These are phyloP conservation scores for Bagarius yarrelli DNA, from an alignment of 2,113 vertebrate species.

Conservation along the genomic window DNA sequence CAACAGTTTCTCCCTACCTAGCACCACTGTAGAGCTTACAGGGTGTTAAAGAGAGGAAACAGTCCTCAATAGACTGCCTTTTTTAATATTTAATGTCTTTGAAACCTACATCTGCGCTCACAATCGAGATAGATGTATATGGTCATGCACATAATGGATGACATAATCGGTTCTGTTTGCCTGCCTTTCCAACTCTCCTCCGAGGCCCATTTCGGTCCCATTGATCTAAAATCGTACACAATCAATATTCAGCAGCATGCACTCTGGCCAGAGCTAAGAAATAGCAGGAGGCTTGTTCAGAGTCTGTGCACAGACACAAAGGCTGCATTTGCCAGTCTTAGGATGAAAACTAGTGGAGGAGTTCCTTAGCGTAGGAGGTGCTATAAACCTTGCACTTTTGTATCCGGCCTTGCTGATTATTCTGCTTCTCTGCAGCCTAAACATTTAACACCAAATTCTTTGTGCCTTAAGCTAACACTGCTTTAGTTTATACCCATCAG, in stretches of 20 bases:
- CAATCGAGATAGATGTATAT: slow-evolving; percentile 34
- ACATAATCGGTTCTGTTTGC: slow-evolving; percentile 64
- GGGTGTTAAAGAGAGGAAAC: slow-evolving; percentile 2
- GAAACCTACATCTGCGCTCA: slow-evolving; percentile 18
- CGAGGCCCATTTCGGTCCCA: slow-evolving; percentile 55
- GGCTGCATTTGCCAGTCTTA: slow-evolving; percentile 38
- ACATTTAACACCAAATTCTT: background rate
- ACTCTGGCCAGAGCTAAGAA: slow-evolving; percentile 41
- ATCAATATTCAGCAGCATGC: slow-evolving; percentile 60
- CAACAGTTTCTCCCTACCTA: slow-evolving; percentile 14
- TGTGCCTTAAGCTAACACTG: slow-evolving; percentile 9
- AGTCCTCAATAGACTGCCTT: slow-evolving; percentile 13
- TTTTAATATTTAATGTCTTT: slow-evolving; percentile 42
- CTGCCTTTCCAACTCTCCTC: slow-evolving; percentile 55
- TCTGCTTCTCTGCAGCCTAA: slow-evolving; percentile 10
- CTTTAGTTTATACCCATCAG: background rate
- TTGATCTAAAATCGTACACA: slow-evolving; percentile 62
- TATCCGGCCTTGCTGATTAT: slow-evolving; percentile 4
- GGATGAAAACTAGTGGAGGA: slow-evolving; percentile 23
- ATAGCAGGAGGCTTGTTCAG: slow-evolving; percentile 41
- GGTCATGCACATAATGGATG: slow-evolving; percentile 50
- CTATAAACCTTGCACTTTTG: slow-evolving; percentile 20
- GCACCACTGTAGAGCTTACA: background rate
- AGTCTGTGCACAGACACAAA: slow-evolving; percentile 24
- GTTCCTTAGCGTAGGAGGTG: slow-evolving; percentile 28